Base-by-base conservation (phyloP, 1,140 invertebrate genomes). In the Stenopsyche tienmushanensis region DNA sequence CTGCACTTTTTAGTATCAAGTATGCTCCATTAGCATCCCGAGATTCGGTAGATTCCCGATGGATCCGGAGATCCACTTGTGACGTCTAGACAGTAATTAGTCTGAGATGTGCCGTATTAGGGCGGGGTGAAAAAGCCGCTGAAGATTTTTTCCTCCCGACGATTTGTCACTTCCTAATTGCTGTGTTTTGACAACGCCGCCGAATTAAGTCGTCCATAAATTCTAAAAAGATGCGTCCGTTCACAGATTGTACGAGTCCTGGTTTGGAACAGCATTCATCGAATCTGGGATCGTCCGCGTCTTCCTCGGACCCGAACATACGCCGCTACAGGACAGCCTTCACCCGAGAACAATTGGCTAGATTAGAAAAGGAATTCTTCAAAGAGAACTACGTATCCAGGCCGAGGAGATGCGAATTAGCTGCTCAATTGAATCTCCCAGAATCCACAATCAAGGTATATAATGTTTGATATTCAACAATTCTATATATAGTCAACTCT, bases 351-450 rank as follows among this genome's bases (percentile, higher is more conserved):
- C 98, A 99, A 77, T 80, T 99, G 17, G 85, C 84, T 0, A 83
- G 94, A 39, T 79, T 99, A n/a, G 98, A 99, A 78, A 95, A 96
- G 72, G 97, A 99, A 77, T 99, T 99, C 77, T 85, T 88, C 73
- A 90, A 94, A 72, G 98, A 99, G 80, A 99, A 98, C 78, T 99
- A 99, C 77, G 96, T 99, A 0, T 97, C 93, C 0, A 81, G 97
- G 49, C 96, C 96, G 0, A 85, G 94, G 64, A 82, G 98, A 64
- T 96, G 94, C 75, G 97, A 99, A 77, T 77, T 99, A n/a, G 97
- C 98, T 0, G 85, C 91, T 1, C 90, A 96, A 71, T 83, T 99
- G 13, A 90, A 93, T 69, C 82, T 99, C 0, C 95, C 97, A 0
- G 98, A 99, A 78, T 93, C 92, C 9, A 99, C 97, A 0, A 99